phyloP scores from a whole-genome alignment of 2,113 vertebrate genomes.

The Regulus satrapa region DNA sequence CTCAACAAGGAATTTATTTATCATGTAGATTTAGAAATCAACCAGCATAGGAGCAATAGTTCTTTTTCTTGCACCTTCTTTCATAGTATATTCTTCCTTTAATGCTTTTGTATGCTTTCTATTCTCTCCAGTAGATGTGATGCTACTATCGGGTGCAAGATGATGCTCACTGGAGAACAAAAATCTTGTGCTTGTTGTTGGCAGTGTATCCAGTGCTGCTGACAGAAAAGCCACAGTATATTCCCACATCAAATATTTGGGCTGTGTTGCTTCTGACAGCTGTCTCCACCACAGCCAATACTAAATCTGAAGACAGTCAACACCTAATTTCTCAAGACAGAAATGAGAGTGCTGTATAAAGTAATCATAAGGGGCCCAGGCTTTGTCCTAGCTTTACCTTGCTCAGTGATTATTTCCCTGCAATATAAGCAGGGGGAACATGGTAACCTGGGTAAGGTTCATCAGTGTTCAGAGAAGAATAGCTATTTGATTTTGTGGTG shows the following conservation, averaged over 20 bases:
- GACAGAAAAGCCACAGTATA: neutral
- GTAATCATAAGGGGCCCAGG: neutral
- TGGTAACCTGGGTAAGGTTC: neutral
- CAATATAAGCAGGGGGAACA: neutral
- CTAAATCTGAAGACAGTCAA: neutral
- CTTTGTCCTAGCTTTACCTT: neutral
- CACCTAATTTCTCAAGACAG: constrained; percentile 1
- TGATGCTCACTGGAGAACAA: neutral
- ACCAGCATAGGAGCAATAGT: neutral
- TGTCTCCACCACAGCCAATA: neutral
- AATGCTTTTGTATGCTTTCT: neutral
- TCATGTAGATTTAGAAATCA: neutral
- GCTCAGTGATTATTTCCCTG: neutral
- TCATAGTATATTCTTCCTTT: neutral
- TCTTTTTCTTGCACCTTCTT: neutral
- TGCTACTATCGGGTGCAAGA: neutral
- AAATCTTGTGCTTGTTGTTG: neutral
- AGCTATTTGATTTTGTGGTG: neutral
- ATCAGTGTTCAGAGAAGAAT: neutral
- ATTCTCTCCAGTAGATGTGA: neutral
- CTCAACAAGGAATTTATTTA: neutral
- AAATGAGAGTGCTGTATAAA: neutral
- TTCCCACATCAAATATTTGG: neutral
- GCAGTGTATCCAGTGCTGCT: neutral
- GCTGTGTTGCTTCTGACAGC: neutral